Evolutionary conservation across 2,113 vertebrate species (phyloP), one percentile per base, ranked within the genome.

Genomic region (Cygnus atratus): DNA sequence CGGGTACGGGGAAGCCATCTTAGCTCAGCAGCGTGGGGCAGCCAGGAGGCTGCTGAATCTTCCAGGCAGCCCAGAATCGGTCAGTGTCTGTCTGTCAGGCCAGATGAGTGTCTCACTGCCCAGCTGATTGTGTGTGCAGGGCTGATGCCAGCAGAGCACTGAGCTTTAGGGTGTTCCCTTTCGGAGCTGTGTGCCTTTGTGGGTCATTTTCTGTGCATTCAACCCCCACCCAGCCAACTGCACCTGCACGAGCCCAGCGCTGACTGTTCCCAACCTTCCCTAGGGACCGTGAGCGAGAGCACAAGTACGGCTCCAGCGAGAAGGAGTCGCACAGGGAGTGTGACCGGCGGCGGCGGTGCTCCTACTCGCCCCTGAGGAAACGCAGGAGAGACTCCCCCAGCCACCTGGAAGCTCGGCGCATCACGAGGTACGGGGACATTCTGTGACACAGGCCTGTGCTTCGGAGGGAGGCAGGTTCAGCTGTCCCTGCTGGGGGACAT

Each of bases 361-460:
- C 98, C 67, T 99, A 99, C 76, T 99, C 99, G 2, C 99, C 99
- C 13, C 98, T 99, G 98, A 98, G 98, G 96, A 99, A 99, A 66
- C 98, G 99, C 87, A 98, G 99, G 96, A 99, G 99, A 98, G 99
- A 99, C 97, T 99, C 99, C 7, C 99, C 99, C 10, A 99, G 99
- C 92, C 99, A 99, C 96, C 98, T 99, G 7, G 99, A 99, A 96
- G 99, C 99, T 13, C 98, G 99, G 14, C 98, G 99, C 94, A 99
- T 99, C 86, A 99, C 99, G 29, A 99, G 99, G 99, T 99, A 75
- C 79, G 77, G 62, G 48, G 55, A 11, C 11, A 21, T 48, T 48
- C 20, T 48, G 46, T 5, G 46, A 48, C 50, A 24, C 2, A 0
- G 57, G 8, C 44, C 70, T 14, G 0, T 16, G 4, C 0, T 41